Percentiles rank a stretch among this genome's conserved stretches.
phyloP scores from a whole-genome alignment of 2,888 invertebrate species.

The Oxytorus armatus region DNA sequence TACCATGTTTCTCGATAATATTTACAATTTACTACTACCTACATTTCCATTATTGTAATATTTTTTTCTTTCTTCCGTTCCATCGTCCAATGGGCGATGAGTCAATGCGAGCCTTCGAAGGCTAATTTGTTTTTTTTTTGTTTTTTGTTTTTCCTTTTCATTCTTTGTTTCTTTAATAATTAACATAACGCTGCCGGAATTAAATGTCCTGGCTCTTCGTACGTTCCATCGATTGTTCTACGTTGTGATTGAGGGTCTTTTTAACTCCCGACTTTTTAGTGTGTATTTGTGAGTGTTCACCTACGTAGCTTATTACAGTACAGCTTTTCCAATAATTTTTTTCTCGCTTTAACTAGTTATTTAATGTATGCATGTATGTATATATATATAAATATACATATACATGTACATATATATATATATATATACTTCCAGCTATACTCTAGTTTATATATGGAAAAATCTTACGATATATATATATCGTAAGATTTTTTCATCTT shows the following conservation, averaged over 20 bases:
- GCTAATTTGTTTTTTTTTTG: neutral
- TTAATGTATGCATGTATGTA: slow-evolving; percentile 23
- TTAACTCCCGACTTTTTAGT: slow-evolving; percentile 7
- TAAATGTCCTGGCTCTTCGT: slow-evolving; percentile 28
- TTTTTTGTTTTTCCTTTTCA: slow-evolving; percentile 13
- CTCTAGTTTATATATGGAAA: slow-evolving; percentile 38
- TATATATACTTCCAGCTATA: slow-evolving; percentile 22
- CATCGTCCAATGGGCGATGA: slow-evolving; percentile 27
- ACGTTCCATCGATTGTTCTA: slow-evolving; percentile 52
- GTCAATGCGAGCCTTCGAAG: slow-evolving; percentile 4
- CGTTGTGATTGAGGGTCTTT: slow-evolving; percentile 44
- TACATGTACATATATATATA: slow-evolving; percentile 19
- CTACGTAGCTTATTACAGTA: slow-evolving; percentile 61
- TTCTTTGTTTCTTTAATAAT: slow-evolving; percentile 46
- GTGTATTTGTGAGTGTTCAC: slow-evolving; percentile 27
- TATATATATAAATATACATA: slow-evolving; percentile 32
- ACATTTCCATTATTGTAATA: slow-evolving; percentile 34
- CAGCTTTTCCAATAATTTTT: slow-evolving; percentile 54
- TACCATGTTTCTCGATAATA: slow-evolving; percentile 80
- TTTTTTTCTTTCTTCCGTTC: slow-evolving; percentile 12
- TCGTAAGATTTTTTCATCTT: slow-evolving; percentile 51
- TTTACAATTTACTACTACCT: slow-evolving; percentile 77
- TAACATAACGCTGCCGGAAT: slow-evolving; percentile 43
- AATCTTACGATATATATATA: slow-evolving; percentile 35
- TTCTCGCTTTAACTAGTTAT: slow-evolving; percentile 49